A percentile compares a stretch with the other conserved stretches of the same genome.
Conservation (phyloP, 2,113 vertebrate species). For the Poecilia latipinna region DNA sequence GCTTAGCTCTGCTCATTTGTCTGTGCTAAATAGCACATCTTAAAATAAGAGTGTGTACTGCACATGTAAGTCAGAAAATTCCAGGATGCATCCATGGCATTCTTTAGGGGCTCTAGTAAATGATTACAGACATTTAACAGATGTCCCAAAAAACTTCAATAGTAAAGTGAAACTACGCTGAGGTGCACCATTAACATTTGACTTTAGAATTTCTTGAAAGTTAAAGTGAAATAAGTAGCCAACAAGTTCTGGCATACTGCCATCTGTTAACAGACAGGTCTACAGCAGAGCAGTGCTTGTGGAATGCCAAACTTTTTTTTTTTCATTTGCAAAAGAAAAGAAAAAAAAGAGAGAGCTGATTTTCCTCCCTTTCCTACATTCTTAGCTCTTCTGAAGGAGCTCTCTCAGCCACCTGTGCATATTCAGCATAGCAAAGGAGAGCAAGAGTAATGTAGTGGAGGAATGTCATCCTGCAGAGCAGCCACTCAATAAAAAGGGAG, state of each 20-base stretch:
- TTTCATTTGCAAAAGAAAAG: conserved; percentile 52
- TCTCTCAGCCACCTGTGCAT: conserved; percentile 74
- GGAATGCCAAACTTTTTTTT: conserved; percentile 79
- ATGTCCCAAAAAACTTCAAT: conserved; percentile 48
- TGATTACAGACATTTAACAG: conserved; percentile 58
- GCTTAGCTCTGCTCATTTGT: conserved; percentile 35
- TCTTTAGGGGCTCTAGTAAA: conserved; percentile 56
- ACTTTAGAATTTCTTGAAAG: conserved; percentile 53
- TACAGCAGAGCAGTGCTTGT: conserved; percentile 63
- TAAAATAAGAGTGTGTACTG: conserved; percentile 63
- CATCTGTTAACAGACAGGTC: conserved; percentile 67
- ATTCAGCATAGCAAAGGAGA: conserved; percentile 71
- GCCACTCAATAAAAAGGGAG: conserved; percentile 71
- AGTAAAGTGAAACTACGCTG: conserved; percentile 49
- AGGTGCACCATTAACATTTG: conserved; percentile 44
- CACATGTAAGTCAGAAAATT: conserved; percentile 67
- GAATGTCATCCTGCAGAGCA: conserved; percentile 70
- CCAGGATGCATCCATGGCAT: conserved; percentile 53
- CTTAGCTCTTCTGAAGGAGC: conserved; percentile 47
- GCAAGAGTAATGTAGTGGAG: conserved; percentile 49
- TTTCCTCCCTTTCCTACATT: conserved; percentile 58
- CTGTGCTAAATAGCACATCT: conserved; percentile 26
- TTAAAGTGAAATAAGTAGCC: conserved; percentile 55
- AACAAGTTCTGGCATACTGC: conserved; percentile 59
- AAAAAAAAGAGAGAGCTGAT: conserved; percentile 58